Evolutionary conservation across 2,797 vertebrate genomes (phyloP).

Genomic region (Poeciliopsis paucimaculata): DNA sequence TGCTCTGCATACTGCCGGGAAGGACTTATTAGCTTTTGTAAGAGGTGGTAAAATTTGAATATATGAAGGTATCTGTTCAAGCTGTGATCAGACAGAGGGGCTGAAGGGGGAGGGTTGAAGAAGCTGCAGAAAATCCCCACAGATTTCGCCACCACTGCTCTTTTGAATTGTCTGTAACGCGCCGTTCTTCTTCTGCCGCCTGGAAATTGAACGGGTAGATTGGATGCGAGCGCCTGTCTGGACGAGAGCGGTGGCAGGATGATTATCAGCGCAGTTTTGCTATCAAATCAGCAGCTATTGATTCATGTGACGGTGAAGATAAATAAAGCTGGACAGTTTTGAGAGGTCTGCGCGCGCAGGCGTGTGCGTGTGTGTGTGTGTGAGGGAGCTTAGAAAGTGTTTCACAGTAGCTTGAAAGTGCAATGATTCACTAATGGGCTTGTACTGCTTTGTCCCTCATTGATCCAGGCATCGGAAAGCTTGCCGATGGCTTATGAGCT

Average conservation of each 20-base stretch:
- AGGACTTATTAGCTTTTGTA: constrained; percentile 34
- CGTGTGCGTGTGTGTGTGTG: neutral
- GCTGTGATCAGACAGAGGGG: constrained; percentile 20
- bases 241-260: constrained; percentile 22
- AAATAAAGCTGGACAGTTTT: constrained; percentile 61
- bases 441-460: constrained; percentile 66
- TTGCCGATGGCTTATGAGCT: constrained; percentile 64
- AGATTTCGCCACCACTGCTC: constrained; percentile 12
- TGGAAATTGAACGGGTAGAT: constrained; percentile 13
- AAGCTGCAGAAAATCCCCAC: constrained; percentile 9
- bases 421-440: constrained; percentile 73
- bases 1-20: constrained; percentile 15
- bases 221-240: constrained; percentile 20
- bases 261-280: constrained; percentile 61
- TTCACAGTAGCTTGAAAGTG: constrained; percentile 58
- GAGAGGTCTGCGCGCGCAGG: constrained; percentile 13
- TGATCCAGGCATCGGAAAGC: constrained; percentile 60
- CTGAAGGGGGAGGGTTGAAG: neutral
- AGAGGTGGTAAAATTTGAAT: constrained; percentile 24
- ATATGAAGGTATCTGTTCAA: constrained; percentile 29
- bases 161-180: constrained; percentile 20
- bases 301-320: constrained; percentile 73
- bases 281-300: constrained; percentile 76
- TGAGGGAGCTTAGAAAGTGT: constrained; percentile 32
- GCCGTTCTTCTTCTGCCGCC: constrained; percentile 7